phyloP scores from a whole-genome alignment of 2,888 invertebrate species.

The Poecilus cupreus region DNA sequence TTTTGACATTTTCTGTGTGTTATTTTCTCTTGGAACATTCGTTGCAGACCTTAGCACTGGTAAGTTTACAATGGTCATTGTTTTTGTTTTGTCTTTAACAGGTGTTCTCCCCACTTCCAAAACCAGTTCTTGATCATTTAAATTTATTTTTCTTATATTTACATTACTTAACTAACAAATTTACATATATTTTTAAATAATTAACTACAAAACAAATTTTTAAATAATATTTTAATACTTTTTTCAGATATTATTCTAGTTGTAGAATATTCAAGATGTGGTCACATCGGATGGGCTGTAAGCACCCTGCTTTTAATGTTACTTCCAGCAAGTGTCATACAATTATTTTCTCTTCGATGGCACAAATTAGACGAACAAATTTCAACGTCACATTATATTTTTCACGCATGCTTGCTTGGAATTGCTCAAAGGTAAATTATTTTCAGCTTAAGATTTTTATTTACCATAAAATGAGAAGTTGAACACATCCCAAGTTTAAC shows the following conservation, averaged over 20 bases:
- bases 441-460: neutral
- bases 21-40: constrained; percentile 77
- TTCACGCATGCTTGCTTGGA: constrained; percentile 76
- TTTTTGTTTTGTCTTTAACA: constrained; percentile 58
- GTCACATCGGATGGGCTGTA: constrained; percentile 75
- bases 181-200: neutral
- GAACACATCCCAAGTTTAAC: no score
- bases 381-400: constrained; percentile 74
- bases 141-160: neutral
- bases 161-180: no score
- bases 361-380: constrained; percentile 73
- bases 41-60: constrained; percentile 78
- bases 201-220: neutral
- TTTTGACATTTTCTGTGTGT: constrained; percentile 75
- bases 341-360: constrained; percentile 79
- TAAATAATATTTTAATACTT: neutral
- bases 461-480: neutral
- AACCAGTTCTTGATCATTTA: constrained; percentile 18
- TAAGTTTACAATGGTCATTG: constrained; percentile 67
- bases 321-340: constrained; percentile 76
- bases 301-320: constrained; percentile 75
- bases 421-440: constrained; percentile 76
- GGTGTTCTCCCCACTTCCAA: constrained; percentile 58
- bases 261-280: constrained; percentile 76
- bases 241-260: constrained; percentile 77